These are phyloP conservation scores for zebrafish (Danio rerio) DNA, from an alignment of 2,113 vertebrate genomes.

Conservation along the genomic window GRCz12tu NC_133181.1:28325501-28326000, in stretches of 20 bases:
- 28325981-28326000: too few species aligned
- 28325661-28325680: background rate
- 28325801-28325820: background rate
- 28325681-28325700: background rate
- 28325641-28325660: background rate
- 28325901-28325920: background rate
- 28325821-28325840: background rate
- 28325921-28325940: background rate
- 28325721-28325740: background rate
- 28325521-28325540: background rate
- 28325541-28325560: background rate
- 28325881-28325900: background rate
- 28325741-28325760: conserved; percentile 4
- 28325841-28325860: background rate
- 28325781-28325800: background rate
- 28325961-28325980: too few species aligned
- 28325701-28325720: conserved; percentile 4
- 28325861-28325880: background rate
- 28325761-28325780: conserved; percentile 19
- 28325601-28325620: conserved; percentile 38
- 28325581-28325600: conserved; percentile 40
- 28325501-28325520: conserved; percentile 29
- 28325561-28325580: conserved; percentile 43
- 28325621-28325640: conserved; percentile 22
- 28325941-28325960: too few species aligned